Evolutionary conservation across 2,888 invertebrate genomes (phyloP).

Genomic region (Gnatocerus cornutus): DNA sequence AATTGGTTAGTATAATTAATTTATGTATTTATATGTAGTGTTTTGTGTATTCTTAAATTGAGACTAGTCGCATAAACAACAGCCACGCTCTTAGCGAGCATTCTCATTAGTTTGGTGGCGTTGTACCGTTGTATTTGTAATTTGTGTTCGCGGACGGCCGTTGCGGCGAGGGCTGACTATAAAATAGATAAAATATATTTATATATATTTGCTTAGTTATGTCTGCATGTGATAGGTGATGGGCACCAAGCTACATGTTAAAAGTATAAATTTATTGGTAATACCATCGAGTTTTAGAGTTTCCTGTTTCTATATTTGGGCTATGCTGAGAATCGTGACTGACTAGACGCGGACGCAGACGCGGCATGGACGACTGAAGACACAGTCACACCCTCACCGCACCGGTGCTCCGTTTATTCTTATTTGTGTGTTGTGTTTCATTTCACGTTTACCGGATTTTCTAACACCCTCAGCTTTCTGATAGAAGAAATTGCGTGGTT

Average conservation of each 20-base stretch:
- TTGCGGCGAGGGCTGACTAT: constrained; percentile 59
- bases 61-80: constrained; percentile 65
- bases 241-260: constrained; percentile 44
- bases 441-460: constrained; percentile 61
- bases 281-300: constrained; percentile 19
- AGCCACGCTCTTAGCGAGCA: constrained; percentile 41
- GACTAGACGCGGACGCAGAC: constrained; percentile 50
- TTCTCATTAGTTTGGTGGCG: constrained; percentile 47
- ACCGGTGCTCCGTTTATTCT: constrained; percentile 58
- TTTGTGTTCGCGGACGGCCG: constrained; percentile 60
- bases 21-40: constrained; percentile 69
- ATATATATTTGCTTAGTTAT: constrained; percentile 36
- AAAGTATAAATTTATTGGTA: constrained; percentile 31
- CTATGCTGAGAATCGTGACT: constrained; percentile 39
- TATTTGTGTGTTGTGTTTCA: constrained; percentile 69
- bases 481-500: constrained; percentile 66
- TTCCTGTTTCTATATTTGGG: constrained; percentile 49
- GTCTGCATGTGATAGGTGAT: constrained; percentile 60
- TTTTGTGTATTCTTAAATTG: constrained; percentile 68
- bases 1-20: constrained; percentile 58
- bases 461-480: constrained; percentile 65
- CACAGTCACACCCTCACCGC: constrained; percentile 56
- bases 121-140: constrained; percentile 54
- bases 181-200: constrained; percentile 37
- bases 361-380: constrained; percentile 49